Conservation (phyloP, 1,140 invertebrate genomes). For the Plectus sambesii region DNA sequence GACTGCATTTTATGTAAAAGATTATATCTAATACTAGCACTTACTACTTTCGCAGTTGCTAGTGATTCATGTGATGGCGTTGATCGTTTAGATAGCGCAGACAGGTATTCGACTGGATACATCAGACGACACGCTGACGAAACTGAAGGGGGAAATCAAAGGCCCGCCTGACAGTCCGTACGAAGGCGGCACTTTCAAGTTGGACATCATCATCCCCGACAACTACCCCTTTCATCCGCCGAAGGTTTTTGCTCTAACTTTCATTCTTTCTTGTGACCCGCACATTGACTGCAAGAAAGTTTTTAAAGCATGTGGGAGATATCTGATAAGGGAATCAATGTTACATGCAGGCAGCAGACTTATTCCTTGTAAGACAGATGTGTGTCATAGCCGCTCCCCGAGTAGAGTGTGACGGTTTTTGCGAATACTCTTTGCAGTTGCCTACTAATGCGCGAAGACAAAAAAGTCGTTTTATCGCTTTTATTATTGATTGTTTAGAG, state of each 20-base stretch:
- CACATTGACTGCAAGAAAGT: too few species aligned
- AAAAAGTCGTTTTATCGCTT: too few species aligned
- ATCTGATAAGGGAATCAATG: too few species aligned
- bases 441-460: too few species aligned
- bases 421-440: too few species aligned
- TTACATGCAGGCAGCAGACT: too few species aligned
- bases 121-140: constrained; percentile 76
- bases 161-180: constrained; percentile 87
- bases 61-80: constrained; percentile 12
- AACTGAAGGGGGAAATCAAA: constrained; percentile 72
- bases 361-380: too few species aligned
- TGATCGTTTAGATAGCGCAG: constrained; percentile 61
- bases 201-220: constrained; percentile 96
- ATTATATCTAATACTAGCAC: constrained; percentile 7
- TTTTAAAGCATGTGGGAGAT: too few species aligned
- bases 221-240: constrained; percentile 99
- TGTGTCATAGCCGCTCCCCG: too few species aligned
- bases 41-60: constrained; percentile 3
- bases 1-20: background rate
- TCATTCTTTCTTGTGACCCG: constrained; percentile 11
- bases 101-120: constrained; percentile 83
- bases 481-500: too few species aligned
- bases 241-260: constrained; percentile 57
- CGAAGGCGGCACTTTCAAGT: constrained; percentile 78
- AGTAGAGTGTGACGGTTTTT: too few species aligned